phyloP scores from a whole-genome alignment of 2,888 invertebrate species.

The Drosophila prostipennis region DNA sequence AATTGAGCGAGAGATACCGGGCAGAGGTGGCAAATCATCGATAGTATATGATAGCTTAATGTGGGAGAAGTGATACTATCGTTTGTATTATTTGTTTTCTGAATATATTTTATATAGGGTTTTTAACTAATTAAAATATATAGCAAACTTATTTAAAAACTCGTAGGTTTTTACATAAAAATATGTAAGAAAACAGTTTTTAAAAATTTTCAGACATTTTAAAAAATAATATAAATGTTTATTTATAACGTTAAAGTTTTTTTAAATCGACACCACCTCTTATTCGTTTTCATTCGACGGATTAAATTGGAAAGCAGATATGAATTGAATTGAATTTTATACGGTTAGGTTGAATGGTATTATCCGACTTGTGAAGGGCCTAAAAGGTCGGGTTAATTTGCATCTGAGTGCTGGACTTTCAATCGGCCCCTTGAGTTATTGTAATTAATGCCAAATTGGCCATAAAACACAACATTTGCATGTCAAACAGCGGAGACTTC shows the following conservation, averaged over 20 bases:
- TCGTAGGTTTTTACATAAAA: no score
- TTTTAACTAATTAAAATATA: no score
- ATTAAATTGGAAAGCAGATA: slow-evolving; percentile 26
- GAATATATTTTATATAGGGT: neutral
- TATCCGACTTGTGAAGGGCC: slow-evolving; percentile 57
- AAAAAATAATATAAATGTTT: no score
- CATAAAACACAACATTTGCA: slow-evolving; percentile 79
- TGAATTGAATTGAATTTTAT: slow-evolving; percentile 5
- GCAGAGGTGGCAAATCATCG: neutral
- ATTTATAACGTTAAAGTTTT: no score
- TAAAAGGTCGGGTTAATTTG: slow-evolving; percentile 40
- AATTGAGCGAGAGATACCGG: slow-evolving; percentile 50
- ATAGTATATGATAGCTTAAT: neutral
- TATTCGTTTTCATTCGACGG: neutral
- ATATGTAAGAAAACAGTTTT: no score
- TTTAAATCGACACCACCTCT: neutral
- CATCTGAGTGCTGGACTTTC: slow-evolving; percentile 54
- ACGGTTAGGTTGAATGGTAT: slow-evolving; percentile 14
- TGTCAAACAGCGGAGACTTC: slow-evolving; percentile 62
- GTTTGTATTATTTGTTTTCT: neutral
- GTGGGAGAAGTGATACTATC: neutral
- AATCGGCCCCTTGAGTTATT: slow-evolving; percentile 59
- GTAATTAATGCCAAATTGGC: slow-evolving; percentile 77
- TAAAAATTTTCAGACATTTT: no score
- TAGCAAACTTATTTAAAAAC: no score